phyloP scores from a whole-genome alignment of 2,888 invertebrate species.

The Caradrina kadenii region DNA sequence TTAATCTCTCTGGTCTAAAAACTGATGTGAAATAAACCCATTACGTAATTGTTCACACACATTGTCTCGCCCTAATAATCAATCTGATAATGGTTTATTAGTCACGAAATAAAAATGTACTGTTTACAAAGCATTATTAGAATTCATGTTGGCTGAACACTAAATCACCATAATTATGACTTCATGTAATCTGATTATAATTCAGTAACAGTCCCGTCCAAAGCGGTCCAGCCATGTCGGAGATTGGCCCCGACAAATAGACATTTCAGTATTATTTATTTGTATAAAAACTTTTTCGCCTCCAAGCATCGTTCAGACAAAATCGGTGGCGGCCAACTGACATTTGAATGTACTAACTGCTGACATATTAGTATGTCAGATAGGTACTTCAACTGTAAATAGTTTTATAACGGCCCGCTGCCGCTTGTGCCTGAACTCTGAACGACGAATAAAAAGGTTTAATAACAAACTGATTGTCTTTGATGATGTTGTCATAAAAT shows the following conservation, averaged over 20 bases:
- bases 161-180: too few species aligned
- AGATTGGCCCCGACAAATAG: too few species aligned
- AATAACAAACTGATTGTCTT: neutral
- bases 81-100: slow-evolving; percentile 26
- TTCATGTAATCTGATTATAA: too few species aligned
- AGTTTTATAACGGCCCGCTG: neutral
- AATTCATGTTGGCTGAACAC: too few species aligned
- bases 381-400: neutral
- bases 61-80: slow-evolving; percentile 56
- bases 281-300: too few species aligned
- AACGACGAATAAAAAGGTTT: neutral
- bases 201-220: too few species aligned
- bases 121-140: neutral
- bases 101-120: slow-evolving; percentile 6
- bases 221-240: too few species aligned
- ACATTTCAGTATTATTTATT: too few species aligned
- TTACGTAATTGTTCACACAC: slow-evolving; percentile 53
- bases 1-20: slow-evolving; percentile 64
- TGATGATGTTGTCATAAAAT: neutral
- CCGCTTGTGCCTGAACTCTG: neutral
- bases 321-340: too few species aligned
- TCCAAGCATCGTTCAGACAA: too few species aligned
- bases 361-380: too few species aligned
- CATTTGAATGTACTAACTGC: too few species aligned
- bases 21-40: slow-evolving; percentile 43